phyloP scores from a whole-genome alignment of 2,113 vertebrate genomes.

The Nerophis lumbriciformis region DNA sequence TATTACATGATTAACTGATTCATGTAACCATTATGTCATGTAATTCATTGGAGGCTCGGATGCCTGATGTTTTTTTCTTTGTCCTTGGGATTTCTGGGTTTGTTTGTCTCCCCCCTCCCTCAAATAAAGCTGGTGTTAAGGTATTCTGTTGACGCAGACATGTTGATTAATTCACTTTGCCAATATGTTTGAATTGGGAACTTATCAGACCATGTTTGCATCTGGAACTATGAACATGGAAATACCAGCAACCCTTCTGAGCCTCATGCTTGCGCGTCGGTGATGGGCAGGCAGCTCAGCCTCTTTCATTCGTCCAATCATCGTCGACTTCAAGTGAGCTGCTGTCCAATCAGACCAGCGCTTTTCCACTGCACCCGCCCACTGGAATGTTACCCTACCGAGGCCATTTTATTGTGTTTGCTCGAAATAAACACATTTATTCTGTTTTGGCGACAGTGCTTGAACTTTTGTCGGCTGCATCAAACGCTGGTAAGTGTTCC shows the following conservation, averaged over 20 bases:
- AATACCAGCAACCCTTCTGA: neutral
- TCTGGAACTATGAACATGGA: neutral
- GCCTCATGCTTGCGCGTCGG: no score
- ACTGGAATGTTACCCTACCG: slow-evolving; percentile 35
- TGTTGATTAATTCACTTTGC: slow-evolving; percentile 9
- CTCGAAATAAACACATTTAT: slow-evolving; percentile 19
- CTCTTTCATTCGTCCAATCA: slow-evolving; percentile 47
- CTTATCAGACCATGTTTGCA: no score
- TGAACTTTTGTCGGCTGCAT: neutral
- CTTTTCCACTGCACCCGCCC: slow-evolving; percentile 24
- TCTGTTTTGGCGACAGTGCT: neutral
- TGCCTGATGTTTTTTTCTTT: slow-evolving; percentile 36
- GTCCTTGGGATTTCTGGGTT: slow-evolving; percentile 37
- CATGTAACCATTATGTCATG: slow-evolving; percentile 42
- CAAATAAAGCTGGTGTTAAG: slow-evolving; percentile 54
- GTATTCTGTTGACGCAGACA: slow-evolving; percentile 34
- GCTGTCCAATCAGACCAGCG: slow-evolving; percentile 18
- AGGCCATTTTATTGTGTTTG: slow-evolving; percentile 66
- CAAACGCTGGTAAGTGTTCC: slow-evolving; percentile 38
- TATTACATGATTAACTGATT: slow-evolving; percentile 45
- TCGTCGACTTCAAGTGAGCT: neutral
- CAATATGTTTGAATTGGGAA: no score
- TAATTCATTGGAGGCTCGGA: slow-evolving; percentile 39
- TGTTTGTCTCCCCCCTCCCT: neutral
- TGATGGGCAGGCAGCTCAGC: neutral